phyloP scores from a whole-genome alignment of 2,797 vertebrate species.

The Hoplostethus mediterraneus region DNA sequence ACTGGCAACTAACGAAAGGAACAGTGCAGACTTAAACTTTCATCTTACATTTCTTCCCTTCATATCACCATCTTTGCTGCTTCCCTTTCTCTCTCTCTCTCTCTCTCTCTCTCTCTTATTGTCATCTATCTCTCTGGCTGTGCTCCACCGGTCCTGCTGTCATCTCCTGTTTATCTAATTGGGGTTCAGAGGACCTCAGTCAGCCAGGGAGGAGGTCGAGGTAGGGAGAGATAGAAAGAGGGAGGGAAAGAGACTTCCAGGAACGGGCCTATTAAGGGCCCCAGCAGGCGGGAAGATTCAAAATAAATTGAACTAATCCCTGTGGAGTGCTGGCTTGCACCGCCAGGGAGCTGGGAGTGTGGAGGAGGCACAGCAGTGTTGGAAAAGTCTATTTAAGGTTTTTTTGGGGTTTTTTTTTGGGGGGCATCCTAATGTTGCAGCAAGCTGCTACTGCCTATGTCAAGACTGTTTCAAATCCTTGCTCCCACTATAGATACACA shows the following conservation, averaged over 20 bases:
- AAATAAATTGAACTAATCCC: constrained; percentile 44
- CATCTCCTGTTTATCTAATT: constrained; percentile 78
- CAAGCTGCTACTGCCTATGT: background rate
- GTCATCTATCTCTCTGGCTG: constrained; percentile 50
- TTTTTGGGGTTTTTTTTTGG: background rate
- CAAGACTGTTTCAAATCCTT: background rate
- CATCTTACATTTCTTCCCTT: background rate
- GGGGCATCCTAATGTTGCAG: background rate
- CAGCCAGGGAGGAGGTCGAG: constrained; percentile 7
- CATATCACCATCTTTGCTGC: too few species aligned
- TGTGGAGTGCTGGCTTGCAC: constrained; percentile 20
- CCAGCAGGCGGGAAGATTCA: constrained; percentile 48
- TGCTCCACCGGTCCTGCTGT: constrained; percentile 67
- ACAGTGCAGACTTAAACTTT: background rate
- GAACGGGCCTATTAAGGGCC: constrained; percentile 46
- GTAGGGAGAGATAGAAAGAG: background rate
- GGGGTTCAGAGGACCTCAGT: constrained; percentile 70
- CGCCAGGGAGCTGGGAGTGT: background rate
- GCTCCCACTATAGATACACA: background rate
- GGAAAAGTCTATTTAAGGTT: background rate
- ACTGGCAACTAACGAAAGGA: background rate
- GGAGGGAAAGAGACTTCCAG: constrained; percentile 48
- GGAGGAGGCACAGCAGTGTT: background rate
- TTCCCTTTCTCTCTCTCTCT: constrained; percentile 34
- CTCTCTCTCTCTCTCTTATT: constrained; percentile 18